A percentile compares a stretch with the other conserved stretches of the same genome.
Evolutionary conservation across 2,113 vertebrate species (phyloP).

Genomic region (Apaloderma vittatum): DNA sequence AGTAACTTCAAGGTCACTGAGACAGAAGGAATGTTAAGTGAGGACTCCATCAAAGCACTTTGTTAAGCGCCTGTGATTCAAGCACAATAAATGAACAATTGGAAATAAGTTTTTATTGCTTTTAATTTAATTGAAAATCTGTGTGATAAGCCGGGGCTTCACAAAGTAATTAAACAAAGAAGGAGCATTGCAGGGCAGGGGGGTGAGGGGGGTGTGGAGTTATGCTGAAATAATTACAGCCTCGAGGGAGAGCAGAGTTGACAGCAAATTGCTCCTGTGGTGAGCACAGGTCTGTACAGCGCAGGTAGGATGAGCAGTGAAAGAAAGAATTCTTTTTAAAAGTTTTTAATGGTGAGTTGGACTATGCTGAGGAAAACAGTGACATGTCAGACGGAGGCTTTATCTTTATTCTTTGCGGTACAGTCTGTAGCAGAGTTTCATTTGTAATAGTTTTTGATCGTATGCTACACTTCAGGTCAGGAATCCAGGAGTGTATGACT

Average conservation of each 20-base stretch:
- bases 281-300: neutral
- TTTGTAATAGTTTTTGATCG: neutral
- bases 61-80: slow-evolving; percentile 25
- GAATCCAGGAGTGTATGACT: neutral
- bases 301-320: neutral
- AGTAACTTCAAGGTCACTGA: slow-evolving; percentile 58
- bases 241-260: neutral
- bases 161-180: slow-evolving; percentile 33
- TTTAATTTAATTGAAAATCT: slow-evolving; percentile 46
- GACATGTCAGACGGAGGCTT: neutral
- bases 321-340: neutral
- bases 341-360: neutral
- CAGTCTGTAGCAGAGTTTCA: neutral
- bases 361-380: neutral
- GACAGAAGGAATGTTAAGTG: slow-evolving; percentile 56
- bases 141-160: neutral
- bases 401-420: neutral
- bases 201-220: neutral
- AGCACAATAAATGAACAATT: slow-evolving; percentile 31
- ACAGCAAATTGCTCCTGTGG: neutral
- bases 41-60: slow-evolving; percentile 23
- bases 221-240: slow-evolving; percentile 11
- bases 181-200: neutral
- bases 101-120: slow-evolving; percentile 49
- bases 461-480: neutral